Conservation (phyloP, 2,113 vertebrate species). For the Camelus bactrianus region DNA sequence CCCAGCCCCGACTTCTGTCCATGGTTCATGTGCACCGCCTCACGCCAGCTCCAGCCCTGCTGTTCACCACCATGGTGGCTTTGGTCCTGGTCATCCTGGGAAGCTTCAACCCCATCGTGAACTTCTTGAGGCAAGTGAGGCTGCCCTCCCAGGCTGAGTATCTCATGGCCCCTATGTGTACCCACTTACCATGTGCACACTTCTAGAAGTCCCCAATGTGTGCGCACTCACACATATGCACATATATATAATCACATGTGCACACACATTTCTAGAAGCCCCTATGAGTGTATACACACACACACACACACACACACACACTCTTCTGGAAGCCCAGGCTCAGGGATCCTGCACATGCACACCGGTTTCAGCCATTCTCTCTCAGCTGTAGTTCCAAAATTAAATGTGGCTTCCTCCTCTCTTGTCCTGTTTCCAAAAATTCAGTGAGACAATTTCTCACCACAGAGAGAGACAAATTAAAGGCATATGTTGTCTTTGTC, state of each 20-base stretch:
- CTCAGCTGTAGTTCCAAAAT: background rate
- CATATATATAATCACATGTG: background rate
- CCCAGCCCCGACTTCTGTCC: conserved; percentile 92
- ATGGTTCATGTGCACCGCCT: conserved; percentile 91
- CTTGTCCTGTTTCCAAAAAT: background rate
- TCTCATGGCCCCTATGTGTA: background rate
- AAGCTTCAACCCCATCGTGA: conserved; percentile 92
- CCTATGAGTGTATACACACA: background rate
- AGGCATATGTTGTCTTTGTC: background rate
- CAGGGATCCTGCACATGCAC: background rate
- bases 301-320: too few relatives aligned
- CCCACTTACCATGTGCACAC: too few relatives aligned
- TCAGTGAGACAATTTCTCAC: background rate
- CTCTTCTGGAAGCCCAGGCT: background rate
- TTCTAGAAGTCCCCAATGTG: background rate
- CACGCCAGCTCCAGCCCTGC: conserved; percentile 92
- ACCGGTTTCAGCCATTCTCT: background rate
- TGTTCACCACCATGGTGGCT: conserved; percentile 90
- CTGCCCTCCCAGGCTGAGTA: background rate
- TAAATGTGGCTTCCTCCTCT: background rate
- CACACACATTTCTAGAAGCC: background rate
- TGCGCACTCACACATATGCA: too few relatives aligned
- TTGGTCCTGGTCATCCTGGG: conserved; percentile 91
- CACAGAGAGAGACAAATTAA: background rate
- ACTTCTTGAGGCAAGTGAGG: conserved; percentile 90